A percentile compares a stretch with the other conserved stretches of the same genome.
Conservation (phyloP, 2,797 vertebrate genomes). For the Aselliscus stoliczkanus region DNA sequence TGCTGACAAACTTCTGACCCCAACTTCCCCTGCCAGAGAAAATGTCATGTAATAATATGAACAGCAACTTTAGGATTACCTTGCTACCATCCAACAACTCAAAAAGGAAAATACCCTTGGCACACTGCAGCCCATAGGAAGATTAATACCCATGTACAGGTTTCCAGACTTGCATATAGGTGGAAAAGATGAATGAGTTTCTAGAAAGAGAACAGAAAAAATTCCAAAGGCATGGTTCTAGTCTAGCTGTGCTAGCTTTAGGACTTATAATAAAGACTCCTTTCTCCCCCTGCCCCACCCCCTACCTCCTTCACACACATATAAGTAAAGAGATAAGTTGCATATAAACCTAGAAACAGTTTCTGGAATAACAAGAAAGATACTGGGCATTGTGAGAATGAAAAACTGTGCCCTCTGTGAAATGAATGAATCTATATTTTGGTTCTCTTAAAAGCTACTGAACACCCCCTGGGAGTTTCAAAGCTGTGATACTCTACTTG, state of each 20-base stretch:
- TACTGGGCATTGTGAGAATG: neutral
- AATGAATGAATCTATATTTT: neutral
- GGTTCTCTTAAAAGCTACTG: neutral
- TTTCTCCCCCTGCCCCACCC: accelerated
- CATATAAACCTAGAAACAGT: neutral
- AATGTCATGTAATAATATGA: neutral
- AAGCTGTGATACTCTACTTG: neutral
- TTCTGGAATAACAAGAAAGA: neutral
- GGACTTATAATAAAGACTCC: neutral
- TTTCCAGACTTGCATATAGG: neutral
- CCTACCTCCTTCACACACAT: neutral
- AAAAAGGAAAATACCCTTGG: neutral
- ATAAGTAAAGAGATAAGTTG: neutral
- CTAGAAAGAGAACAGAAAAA: neutral
- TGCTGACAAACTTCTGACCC: neutral
- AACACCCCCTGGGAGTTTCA: neutral
- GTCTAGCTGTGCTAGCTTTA: neutral
- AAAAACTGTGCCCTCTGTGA: neutral
- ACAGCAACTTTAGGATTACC: neutral
- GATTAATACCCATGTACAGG: neutral
- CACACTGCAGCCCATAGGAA: neutral
- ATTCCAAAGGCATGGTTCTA: neutral
- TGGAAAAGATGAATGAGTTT: neutral
- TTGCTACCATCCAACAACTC: neutral
- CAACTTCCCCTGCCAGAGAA: neutral